Percentiles rank a stretch among this genome's conserved stretches.
These are phyloP conservation scores for Ornithorhynchus anatinus DNA, from an alignment of 2,113 vertebrate species.

Conservation along the genomic window DNA sequence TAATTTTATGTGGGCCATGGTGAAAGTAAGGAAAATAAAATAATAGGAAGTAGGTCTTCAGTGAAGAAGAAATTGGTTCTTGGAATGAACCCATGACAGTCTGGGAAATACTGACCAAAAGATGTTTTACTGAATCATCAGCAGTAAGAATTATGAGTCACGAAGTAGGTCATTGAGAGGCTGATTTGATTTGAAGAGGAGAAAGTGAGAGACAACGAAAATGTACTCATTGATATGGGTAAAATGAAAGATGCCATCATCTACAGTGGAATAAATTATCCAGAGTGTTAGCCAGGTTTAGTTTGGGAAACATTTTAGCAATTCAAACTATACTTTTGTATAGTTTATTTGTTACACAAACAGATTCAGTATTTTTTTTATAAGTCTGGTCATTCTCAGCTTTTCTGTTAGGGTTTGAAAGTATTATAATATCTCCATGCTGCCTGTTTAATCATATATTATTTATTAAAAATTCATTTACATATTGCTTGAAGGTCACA, in stretches of 20 bases:
- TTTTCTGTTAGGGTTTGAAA: too few species aligned
- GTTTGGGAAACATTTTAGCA: conserved; percentile 34
- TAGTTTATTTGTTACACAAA: background rate
- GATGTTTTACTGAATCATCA: conserved; percentile 77
- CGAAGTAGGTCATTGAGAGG: conserved; percentile 67
- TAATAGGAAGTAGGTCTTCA: conserved; percentile 80
- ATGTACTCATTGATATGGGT: conserved; percentile 59
- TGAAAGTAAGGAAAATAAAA: conserved; percentile 81
- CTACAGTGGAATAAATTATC: conserved; percentile 61
- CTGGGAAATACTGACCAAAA: conserved; percentile 77
- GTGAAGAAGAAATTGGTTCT: conserved; percentile 79
- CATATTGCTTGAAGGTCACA: too few species aligned
- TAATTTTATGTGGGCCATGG: conserved; percentile 72
- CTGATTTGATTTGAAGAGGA: conserved; percentile 66
- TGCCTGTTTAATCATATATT: too few species aligned
- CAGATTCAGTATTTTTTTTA: too few species aligned
- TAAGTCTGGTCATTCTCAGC: too few species aligned
- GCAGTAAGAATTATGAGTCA: conserved; percentile 74
- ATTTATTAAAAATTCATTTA: too few species aligned
- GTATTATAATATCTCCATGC: too few species aligned
- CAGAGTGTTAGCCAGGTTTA: conserved; percentile 43
- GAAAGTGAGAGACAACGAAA: conserved; percentile 66
- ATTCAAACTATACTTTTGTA: background rate
- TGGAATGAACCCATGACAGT: conserved; percentile 73
- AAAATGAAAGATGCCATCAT: conserved; percentile 62